Conservation (phyloP, 2,113 vertebrate genomes). For the Ictidomys tridecemlineatus region DNA sequence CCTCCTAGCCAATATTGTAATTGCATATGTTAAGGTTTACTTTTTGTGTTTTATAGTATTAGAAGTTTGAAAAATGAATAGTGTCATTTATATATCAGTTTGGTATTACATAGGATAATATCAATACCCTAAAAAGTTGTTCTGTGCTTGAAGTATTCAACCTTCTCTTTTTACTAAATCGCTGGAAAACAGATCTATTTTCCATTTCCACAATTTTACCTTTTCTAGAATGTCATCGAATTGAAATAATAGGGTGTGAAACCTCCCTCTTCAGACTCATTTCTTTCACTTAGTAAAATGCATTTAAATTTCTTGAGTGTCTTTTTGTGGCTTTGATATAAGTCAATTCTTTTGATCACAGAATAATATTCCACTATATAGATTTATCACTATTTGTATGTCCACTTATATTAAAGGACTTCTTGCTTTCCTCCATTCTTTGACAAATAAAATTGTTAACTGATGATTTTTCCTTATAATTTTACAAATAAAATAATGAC, state of each 20-base stretch:
- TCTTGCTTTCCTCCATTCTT: neutral
- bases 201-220: neutral
- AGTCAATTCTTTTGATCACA: neutral
- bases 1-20: neutral
- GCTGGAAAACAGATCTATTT: neutral
- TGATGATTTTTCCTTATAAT: neutral
- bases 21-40: neutral
- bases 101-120: neutral
- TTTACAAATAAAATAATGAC: neutral
- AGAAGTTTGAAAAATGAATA: neutral
- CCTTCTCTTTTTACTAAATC: neutral
- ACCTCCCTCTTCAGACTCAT: neutral
- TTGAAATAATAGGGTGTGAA: neutral
- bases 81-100: neutral
- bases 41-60: neutral
- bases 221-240: neutral
- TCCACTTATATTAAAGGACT: neutral
- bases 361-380: neutral
- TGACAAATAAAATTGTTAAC: neutral
- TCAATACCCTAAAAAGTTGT: neutral
- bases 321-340: neutral
- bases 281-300: neutral
- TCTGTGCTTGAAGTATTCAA: neutral
- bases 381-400: neutral
- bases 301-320: neutral